A percentile compares a stretch with the other conserved stretches of the same genome.
These are phyloP conservation scores for Mythimna loreyi DNA, from an alignment of 2,888 invertebrate species.

Conservation along the genomic window DNA sequence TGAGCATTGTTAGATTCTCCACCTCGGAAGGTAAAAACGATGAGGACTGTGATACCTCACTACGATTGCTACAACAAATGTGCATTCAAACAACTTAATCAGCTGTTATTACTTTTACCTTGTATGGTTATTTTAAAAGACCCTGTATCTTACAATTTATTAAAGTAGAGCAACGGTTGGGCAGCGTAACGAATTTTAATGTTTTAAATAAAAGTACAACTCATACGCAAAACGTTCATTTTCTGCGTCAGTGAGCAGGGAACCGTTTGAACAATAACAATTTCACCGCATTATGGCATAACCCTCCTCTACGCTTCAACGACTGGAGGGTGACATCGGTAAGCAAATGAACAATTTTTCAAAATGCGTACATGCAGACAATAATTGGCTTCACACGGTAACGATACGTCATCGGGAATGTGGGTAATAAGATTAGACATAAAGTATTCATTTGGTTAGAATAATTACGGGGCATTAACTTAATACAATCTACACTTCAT, in stretches of 20 bases:
- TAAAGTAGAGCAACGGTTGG: slow-evolving; percentile 39
- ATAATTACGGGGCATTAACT: slow-evolving; percentile 19
- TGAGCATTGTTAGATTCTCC: slow-evolving; percentile 66
- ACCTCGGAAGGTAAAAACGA: slow-evolving; percentile 55
- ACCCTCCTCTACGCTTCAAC: slow-evolving; percentile 79
- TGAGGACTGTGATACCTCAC: slow-evolving; percentile 46
- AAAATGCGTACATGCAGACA: slow-evolving; percentile 62
- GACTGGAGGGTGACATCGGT: slow-evolving; percentile 73
- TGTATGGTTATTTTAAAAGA: slow-evolving; percentile 32
- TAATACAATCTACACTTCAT: slow-evolving; percentile 14
- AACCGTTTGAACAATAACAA: slow-evolving; percentile 83
- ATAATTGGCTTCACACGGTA: slow-evolving; percentile 73
- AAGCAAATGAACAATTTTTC: slow-evolving; percentile 73
- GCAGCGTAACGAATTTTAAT: slow-evolving; percentile 60
- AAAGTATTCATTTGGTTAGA: slow-evolving; percentile 8
- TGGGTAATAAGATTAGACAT: slow-evolving; percentile 25
- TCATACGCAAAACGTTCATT: slow-evolving; percentile 79
- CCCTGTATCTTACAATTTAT: slow-evolving; percentile 36
- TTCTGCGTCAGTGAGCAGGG: slow-evolving; percentile 77
- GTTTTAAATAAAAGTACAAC: slow-evolving; percentile 58
- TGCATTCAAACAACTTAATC: slow-evolving; percentile 29
- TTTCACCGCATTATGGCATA: slow-evolving; percentile 82
- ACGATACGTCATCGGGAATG: slow-evolving; percentile 38
- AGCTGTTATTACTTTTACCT: slow-evolving; percentile 10
- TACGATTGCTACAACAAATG: slow-evolving; percentile 35